These are phyloP conservation scores for Eilema depressum DNA, from an alignment of 2,888 invertebrate genomes.

Conservation along the genomic window DNA sequence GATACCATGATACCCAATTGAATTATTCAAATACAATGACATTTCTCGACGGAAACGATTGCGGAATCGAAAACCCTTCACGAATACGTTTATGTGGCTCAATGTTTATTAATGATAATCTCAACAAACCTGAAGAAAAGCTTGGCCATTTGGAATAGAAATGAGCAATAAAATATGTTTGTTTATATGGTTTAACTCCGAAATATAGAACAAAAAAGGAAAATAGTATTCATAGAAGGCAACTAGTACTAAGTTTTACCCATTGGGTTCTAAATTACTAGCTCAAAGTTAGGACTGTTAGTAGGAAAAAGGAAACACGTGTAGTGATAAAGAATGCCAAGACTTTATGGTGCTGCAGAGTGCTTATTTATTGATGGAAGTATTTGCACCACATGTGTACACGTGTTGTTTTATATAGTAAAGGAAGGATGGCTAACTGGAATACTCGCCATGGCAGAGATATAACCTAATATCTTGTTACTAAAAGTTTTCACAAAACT, in stretches of 20 bases:
- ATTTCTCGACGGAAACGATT: constrained; percentile 32
- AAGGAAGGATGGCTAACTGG: too few relatives aligned
- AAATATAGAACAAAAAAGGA: neutral
- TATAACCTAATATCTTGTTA: too few relatives aligned
- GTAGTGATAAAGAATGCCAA: too few relatives aligned
- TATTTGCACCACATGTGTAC: too few relatives aligned
- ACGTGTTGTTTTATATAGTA: too few relatives aligned
- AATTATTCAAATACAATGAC: constrained; percentile 34
- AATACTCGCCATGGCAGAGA: too few relatives aligned
- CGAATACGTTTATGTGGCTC: neutral
- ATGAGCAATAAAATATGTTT: neutral
- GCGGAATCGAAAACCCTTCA: constrained; percentile 17
- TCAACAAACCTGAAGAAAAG: neutral
- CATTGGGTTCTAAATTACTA: neutral
- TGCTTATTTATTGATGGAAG: too few relatives aligned
- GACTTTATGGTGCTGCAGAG: too few relatives aligned
- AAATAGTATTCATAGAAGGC: neutral
- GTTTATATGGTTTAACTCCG: neutral
- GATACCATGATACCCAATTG: constrained; percentile 18
- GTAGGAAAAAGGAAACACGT: too few relatives aligned
- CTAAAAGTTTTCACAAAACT: too few relatives aligned
- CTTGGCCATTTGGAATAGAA: neutral
- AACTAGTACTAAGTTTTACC: neutral
- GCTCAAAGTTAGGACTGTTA: too few relatives aligned
- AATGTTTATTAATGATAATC: constrained; percentile 9